These are phyloP conservation scores for Chydorus sphaericus DNA, from an alignment of 2,888 invertebrate genomes.

Conservation along the genomic window DNA sequence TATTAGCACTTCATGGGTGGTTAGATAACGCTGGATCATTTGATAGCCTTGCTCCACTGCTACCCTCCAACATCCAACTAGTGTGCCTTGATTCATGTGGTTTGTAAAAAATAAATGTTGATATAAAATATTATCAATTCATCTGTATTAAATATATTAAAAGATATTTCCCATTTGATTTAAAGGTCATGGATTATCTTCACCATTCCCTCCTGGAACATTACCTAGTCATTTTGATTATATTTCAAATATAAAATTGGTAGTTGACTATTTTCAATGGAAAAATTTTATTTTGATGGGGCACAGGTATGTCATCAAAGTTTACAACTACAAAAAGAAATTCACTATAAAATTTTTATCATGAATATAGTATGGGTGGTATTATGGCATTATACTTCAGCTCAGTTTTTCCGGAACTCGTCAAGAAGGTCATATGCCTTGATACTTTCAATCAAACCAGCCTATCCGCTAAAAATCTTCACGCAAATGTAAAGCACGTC, in stretches of 20 bases:
- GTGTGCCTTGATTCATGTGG: slow-evolving; percentile 26
- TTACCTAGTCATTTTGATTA: not conserved
- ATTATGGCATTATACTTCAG: slow-evolving; percentile 20
- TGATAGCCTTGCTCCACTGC: slow-evolving; percentile 28
- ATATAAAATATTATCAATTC: not conserved
- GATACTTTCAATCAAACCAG: slow-evolving; percentile 21
- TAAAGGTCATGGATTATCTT: not conserved
- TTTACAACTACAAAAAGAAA: not conserved
- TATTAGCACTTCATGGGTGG: slow-evolving; percentile 30
- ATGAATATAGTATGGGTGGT: not conserved
- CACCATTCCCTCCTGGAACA: not conserved
- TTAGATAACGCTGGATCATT: slow-evolving; percentile 34
- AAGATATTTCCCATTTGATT: no score
- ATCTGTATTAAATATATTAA: no score
- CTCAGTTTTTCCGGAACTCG: slow-evolving; percentile 21
- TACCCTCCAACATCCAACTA: slow-evolving; percentile 30
- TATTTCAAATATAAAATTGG: not conserved
- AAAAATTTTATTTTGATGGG: not conserved
- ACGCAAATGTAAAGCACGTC: no score
- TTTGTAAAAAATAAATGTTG: slow-evolving; percentile 9
- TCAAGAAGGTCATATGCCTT: slow-evolving; percentile 20
- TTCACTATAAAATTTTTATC: not conserved
- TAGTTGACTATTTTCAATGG: not conserved
- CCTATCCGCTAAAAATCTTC: no score
- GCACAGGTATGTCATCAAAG: not conserved